phyloP scores from a whole-genome alignment of 1,140 invertebrate genomes.

The Drosophila guanche region DNA sequence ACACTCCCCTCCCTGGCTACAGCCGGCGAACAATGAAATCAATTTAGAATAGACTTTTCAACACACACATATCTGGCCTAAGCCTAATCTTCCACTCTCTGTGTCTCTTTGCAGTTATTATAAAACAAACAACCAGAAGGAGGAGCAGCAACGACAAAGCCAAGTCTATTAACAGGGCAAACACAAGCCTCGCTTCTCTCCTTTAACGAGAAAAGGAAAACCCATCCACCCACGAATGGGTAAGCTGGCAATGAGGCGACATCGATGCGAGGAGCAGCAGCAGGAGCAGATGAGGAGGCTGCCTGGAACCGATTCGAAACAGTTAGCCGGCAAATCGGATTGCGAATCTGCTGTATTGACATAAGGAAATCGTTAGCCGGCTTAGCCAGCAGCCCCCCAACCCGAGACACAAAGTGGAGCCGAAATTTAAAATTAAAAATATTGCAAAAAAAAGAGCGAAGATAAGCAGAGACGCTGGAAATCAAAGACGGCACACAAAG shows the following conservation, averaged over 20 bases:
- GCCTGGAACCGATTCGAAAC: constrained; percentile 47
- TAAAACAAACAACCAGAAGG: constrained; percentile 38
- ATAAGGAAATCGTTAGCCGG: constrained; percentile 81
- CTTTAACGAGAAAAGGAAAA: constrained; percentile 1
- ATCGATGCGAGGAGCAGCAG: constrained; percentile 31
- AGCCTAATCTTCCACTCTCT: constrained; percentile 50
- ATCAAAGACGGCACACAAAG: constrained; percentile 47
- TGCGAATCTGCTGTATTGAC: constrained; percentile 75
- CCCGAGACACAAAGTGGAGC: background rate
- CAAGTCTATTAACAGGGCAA: constrained; percentile 74
- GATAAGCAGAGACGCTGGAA: background rate
- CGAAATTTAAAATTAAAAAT: constrained; percentile 17
- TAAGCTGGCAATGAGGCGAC: constrained; percentile 65
- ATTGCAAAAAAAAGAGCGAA: too few relatives aligned
- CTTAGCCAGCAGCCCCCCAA: constrained; percentile 53
- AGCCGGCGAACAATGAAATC: constrained; percentile 58
- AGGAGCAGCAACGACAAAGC: constrained; percentile 31
- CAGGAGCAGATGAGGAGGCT: constrained; percentile 17
- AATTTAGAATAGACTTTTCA: constrained; percentile 64
- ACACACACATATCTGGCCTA: constrained; percentile 44
- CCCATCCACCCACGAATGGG: background rate
- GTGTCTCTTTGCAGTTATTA: constrained; percentile 74
- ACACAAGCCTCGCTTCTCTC: constrained; percentile 32
- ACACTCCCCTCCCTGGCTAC: background rate
- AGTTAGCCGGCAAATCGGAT: constrained; percentile 74